Evolutionary conservation across 2,888 invertebrate genomes (phyloP).

Genomic region (Trileptium ribeirensis): DNA sequence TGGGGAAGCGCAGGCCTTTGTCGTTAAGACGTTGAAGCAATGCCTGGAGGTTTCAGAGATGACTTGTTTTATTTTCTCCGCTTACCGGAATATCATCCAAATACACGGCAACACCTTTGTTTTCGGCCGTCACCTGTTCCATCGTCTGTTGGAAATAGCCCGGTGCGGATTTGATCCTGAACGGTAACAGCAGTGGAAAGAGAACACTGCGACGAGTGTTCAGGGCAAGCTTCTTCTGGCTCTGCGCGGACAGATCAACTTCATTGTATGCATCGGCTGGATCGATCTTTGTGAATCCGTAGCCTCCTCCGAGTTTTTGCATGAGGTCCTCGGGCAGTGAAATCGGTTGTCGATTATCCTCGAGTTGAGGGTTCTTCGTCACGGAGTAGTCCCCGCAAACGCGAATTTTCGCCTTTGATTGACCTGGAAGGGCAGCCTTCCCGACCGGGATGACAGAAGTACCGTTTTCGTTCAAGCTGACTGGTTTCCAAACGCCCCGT

Average conservation of each 20-base stretch:
- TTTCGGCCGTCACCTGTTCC: constrained; percentile 18
- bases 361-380: background rate
- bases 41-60: too few relatives aligned
- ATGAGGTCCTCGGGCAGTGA: background rate
- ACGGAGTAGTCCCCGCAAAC: background rate
- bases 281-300: background rate
- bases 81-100: too few relatives aligned
- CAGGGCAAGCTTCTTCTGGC: background rate
- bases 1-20: constrained; percentile 13
- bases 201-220: constrained; percentile 17
- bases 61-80: too few relatives aligned
- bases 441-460: background rate
- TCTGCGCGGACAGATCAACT: background rate
- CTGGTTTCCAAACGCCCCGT: background rate
- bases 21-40: too few relatives aligned
- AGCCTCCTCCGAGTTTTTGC: background rate
- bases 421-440: background rate
- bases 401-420: background rate
- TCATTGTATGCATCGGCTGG: background rate
- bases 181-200: constrained; percentile 17
- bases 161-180: too few relatives aligned
- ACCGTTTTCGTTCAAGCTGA: background rate
- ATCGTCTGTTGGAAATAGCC: constrained; percentile 23
- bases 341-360: background rate
- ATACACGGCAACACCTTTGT: constrained; percentile 16